Conservation (phyloP, 2,797 vertebrate species). For the Rhinophrynus dorsalis region DNA sequence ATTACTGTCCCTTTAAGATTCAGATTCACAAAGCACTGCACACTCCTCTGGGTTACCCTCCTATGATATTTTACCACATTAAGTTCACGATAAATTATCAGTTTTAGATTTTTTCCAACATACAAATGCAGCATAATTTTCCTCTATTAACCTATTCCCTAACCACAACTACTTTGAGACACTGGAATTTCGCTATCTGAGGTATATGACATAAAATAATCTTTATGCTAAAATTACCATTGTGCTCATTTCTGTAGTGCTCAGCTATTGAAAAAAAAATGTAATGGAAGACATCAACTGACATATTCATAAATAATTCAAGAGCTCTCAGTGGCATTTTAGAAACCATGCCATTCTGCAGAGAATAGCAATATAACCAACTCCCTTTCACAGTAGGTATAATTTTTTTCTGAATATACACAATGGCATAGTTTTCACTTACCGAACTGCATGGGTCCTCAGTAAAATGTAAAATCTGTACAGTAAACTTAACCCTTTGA, state of each 20-base stretch:
- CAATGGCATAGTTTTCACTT: slow-evolving; percentile 13
- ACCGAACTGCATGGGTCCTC: slow-evolving; percentile 20
- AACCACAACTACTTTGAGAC: too few species aligned
- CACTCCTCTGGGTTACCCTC: too few species aligned
- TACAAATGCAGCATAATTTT: too few species aligned
- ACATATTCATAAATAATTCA: slow-evolving; percentile 56
- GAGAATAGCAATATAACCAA: slow-evolving; percentile 39
- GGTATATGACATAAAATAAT: slow-evolving; percentile 2
- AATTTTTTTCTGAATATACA: slow-evolving; percentile 21
- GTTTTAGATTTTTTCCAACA: too few species aligned
- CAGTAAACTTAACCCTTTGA: too few species aligned
- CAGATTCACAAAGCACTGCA: too few species aligned
- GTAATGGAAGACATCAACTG: slow-evolving; percentile 48
- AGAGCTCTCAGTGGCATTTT: slow-evolving; percentile 33
- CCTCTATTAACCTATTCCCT: too few species aligned
- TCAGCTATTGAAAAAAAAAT: slow-evolving; percentile 4
- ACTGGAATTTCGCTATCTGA: too few species aligned
- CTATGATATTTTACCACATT: too few species aligned
- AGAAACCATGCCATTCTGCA: slow-evolving; percentile 48
- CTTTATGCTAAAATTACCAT: slow-evolving; percentile 24
- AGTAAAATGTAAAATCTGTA: background rate
- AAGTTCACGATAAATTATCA: too few species aligned
- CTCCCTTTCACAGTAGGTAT: slow-evolving; percentile 22
- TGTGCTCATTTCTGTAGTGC: background rate
- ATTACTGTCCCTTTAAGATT: too few species aligned